Evolutionary conservation across 2,113 vertebrate species (phyloP).

Genomic region (Tringa solitaria): DNA sequence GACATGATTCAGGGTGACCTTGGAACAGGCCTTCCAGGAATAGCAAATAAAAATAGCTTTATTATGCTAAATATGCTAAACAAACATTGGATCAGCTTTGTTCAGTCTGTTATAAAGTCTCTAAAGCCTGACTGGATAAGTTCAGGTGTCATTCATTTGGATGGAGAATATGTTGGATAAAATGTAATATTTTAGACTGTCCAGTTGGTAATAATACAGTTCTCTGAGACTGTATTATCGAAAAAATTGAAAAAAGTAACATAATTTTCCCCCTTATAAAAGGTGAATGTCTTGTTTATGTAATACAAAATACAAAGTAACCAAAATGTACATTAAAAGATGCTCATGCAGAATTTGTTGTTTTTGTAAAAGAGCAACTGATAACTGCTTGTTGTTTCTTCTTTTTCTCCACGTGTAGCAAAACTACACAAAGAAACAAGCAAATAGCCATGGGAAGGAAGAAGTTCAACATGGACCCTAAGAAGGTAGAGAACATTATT

Average conservation of each 20-base stretch:
- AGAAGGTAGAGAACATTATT: constrained; percentile 85
- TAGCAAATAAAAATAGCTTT: background rate
- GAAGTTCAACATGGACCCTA: constrained; percentile 99
- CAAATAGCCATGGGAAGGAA: constrained; percentile 98
- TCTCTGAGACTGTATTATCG: background rate
- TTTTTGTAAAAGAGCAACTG: background rate
- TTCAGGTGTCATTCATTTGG: background rate
- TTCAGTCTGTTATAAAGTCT: background rate
- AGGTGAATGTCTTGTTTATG: background rate
- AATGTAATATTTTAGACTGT: background rate
- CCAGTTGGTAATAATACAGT: background rate
- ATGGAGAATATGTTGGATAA: background rate
- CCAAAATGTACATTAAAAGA: background rate
- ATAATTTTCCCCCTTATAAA: background rate
- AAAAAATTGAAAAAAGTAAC: background rate
- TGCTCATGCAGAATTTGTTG: background rate
- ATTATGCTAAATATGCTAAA: background rate
- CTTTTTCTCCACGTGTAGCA: constrained; percentile 72
- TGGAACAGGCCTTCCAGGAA: background rate
- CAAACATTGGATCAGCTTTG: background rate
- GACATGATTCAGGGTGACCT: background rate
- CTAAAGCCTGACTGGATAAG: background rate
- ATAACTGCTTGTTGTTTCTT: background rate
- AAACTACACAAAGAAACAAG: constrained; percentile 96
- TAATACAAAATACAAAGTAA: background rate